These are phyloP conservation scores for Homalodisca vitripennis DNA, from an alignment of 1,140 invertebrate genomes.

Conservation along the genomic window DNA sequence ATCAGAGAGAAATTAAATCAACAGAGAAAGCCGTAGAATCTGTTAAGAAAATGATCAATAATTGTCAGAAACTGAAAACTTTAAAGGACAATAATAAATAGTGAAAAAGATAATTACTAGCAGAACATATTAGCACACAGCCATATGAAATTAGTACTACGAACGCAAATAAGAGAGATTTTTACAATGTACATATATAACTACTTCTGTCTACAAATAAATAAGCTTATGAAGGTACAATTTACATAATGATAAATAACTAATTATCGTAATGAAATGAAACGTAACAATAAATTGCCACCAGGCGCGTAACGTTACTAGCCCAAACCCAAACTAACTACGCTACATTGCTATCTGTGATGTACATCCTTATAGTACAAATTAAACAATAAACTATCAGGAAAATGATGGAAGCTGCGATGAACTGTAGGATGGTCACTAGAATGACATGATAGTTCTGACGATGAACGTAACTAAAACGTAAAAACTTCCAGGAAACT, in stretches of 20 bases:
- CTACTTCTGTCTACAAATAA: background rate
- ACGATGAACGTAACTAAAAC: too few relatives aligned
- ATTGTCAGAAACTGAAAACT: too few relatives aligned
- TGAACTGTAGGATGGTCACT: too few relatives aligned
- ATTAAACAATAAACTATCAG: too few relatives aligned
- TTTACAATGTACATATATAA: slow-evolving; percentile 5
- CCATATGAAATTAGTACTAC: slow-evolving; percentile 3
- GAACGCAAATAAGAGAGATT: slow-evolving; percentile 17
- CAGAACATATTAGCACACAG: slow-evolving; percentile 16
- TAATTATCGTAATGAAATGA: background rate
- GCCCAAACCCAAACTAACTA: background rate
- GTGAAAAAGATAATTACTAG: background rate
- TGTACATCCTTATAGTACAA: too few relatives aligned
- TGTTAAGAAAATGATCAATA: too few relatives aligned
- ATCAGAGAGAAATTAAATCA: too few relatives aligned
- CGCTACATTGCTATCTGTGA: background rate
- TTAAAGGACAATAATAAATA: background rate
- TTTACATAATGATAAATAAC: background rate
- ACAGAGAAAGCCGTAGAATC: too few relatives aligned
- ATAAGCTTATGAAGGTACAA: background rate
- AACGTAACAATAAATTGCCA: background rate
- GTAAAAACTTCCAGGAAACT: too few relatives aligned
- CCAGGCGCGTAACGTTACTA: background rate
- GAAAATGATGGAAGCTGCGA: too few relatives aligned
- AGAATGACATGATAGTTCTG: too few relatives aligned